Evolutionary conservation across 1,140 invertebrate genomes (phyloP).

Genomic region (Cyclina sinensis): DNA sequence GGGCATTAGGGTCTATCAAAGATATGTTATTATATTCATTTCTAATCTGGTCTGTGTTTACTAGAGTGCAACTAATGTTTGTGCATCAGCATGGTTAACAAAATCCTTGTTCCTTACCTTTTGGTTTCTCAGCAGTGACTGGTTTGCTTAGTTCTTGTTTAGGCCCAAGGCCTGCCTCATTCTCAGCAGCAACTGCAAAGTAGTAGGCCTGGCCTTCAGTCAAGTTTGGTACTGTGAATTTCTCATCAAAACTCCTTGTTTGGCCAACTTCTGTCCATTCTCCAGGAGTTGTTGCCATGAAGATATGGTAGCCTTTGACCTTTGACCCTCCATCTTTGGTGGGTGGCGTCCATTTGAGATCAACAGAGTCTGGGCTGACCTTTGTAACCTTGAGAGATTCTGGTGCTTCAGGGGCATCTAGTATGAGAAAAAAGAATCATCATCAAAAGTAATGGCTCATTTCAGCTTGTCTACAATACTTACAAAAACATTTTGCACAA

Average conservation of each 20-base stretch:
- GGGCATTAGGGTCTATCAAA: neutral
- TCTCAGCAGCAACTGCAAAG: slow-evolving; percentile 97
- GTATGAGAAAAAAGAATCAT: too few relatives aligned
- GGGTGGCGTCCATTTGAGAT: slow-evolving; percentile 97
- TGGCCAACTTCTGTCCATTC: slow-evolving; percentile 85
- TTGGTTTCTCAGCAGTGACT: slow-evolving; percentile 89
- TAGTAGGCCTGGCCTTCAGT: slow-evolving; percentile 95
- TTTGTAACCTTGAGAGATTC: slow-evolving; percentile 92
- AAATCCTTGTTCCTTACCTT: too few relatives aligned
- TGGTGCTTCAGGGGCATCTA: slow-evolving; percentile 91
- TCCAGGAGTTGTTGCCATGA: slow-evolving; percentile 82
- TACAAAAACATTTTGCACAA: too few relatives aligned
- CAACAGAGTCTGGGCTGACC: slow-evolving; percentile 97
- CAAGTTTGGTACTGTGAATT: slow-evolving; percentile 93
- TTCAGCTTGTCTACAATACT: too few relatives aligned
- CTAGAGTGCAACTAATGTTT: too few relatives aligned
- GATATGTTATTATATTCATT: too few relatives aligned
- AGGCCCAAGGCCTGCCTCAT: slow-evolving; percentile 96
- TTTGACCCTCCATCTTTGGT: slow-evolving; percentile 96
- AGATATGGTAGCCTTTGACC: slow-evolving; percentile 88
- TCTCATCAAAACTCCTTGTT: slow-evolving; percentile 92
- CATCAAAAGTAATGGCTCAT: too few relatives aligned
- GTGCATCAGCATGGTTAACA: too few relatives aligned
- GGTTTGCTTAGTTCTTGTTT: slow-evolving; percentile 89
- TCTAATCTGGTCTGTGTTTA: too few relatives aligned